Percentiles rank a stretch among this genome's conserved stretches.
Conservation (phyloP, 1,140 invertebrate genomes). For the Platorchestia sp. region DNA sequence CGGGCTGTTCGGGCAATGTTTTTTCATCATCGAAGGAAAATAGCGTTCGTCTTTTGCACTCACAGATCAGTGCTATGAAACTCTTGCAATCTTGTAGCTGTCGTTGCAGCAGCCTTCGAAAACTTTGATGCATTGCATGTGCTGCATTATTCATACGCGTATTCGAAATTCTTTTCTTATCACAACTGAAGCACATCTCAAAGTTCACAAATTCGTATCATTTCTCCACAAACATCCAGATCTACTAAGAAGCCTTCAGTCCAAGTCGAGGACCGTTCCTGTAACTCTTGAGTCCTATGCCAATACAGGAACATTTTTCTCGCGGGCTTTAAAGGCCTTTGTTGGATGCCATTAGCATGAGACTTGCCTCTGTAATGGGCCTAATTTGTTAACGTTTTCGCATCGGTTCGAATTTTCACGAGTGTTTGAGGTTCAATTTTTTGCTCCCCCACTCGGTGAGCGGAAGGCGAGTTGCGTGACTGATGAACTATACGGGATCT, state of each 20-base stretch:
- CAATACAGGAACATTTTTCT: slow-evolving; percentile 34
- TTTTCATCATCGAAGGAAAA: neutral
- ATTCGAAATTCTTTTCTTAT: neutral
- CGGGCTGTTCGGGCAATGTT: neutral
- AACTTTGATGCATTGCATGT: neutral
- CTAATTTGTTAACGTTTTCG: slow-evolving; percentile 47
- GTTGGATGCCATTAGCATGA: slow-evolving; percentile 52
- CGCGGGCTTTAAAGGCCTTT: neutral
- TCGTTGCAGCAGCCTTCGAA: neutral
- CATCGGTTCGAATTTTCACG: slow-evolving; percentile 44
- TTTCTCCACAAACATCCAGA: neutral
- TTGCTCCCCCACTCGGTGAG: neutral
- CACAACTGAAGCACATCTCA: neutral
- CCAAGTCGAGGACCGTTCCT: neutral
- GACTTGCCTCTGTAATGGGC: slow-evolving; percentile 39
- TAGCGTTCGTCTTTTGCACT: neutral
- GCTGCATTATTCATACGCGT: neutral
- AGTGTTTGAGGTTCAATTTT: slow-evolving; percentile 29
- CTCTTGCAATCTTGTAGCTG: neutral
- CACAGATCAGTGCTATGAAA: neutral
- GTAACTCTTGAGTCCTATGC: neutral
- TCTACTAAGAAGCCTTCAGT: neutral
- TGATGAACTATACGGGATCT: neutral
- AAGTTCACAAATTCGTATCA: neutral
- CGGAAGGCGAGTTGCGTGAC: neutral